Base-by-base conservation (phyloP, 2,113 vertebrate genomes). In the Lasiurus borealis region DNA sequence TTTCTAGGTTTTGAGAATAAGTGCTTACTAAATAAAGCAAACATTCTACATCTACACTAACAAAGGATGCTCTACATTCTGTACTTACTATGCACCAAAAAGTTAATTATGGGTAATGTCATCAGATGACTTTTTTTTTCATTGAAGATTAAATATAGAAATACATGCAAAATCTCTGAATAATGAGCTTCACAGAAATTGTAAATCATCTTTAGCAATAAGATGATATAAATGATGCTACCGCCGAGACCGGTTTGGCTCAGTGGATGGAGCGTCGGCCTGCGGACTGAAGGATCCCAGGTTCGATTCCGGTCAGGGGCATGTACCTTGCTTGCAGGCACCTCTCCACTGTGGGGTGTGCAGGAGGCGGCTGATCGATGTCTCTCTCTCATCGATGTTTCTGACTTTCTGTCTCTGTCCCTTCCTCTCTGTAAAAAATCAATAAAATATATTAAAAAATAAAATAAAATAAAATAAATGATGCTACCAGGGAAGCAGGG, bases 1-100 rank as follows among this genome's bases (percentile, higher is more conserved):
- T 93, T 93, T 94, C 72, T 85, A 71, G 23, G 46, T 84, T 72
- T 85, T 93, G 52, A 88, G 73, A 93, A 76, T 64, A 92, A 36
- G 18, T 34, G 14, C 13, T 64, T 93, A 34, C 13, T 93, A 81
- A 87, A 84, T 54, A 88, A 89, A 90, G 69, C 78, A 82, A 83
- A 93, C 19, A 25, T 78, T 78, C 73, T 78, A 54, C 46, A 68
- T 82, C 36, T 77, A 80, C 25, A 64, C 66, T n/a, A 88, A 86
- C 48, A 75, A 87, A 92, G 36, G n/a, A 76, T 80, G 23, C 9
- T 82, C 46, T 68, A 0, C 77, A 72, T 59, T 85, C 78, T 46
- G 62, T 46, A 77, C 31, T 66, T 91, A 88, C 57, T 76, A 44
- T 46, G 46, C 29, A 91, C 76, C 12, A 71, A 85, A 57, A 57